Evolutionary conservation across 1,140 invertebrate species (phyloP).

Genomic region (Tribolium madens): DNA sequence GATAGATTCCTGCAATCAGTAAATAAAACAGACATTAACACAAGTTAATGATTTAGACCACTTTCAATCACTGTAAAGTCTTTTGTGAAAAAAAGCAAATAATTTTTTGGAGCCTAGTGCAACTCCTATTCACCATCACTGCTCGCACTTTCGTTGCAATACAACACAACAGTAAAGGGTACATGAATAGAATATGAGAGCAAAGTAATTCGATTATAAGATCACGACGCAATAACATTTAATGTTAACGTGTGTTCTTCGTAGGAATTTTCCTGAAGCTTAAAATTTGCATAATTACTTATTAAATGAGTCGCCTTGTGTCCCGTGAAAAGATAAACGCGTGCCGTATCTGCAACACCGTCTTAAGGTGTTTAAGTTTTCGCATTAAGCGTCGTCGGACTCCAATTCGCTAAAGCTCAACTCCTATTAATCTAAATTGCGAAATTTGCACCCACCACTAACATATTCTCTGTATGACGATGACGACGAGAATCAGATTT

Average conservation of each 20-base stretch:
- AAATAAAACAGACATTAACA: not conserved
- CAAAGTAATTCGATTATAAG: conserved; percentile 41
- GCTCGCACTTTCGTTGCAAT: conserved; percentile 4
- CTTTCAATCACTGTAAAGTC: not conserved
- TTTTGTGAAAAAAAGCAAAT: not conserved
- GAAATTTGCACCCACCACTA: conserved; percentile 21
- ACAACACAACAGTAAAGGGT: conserved; percentile 22
- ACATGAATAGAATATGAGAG: conserved; percentile 32
- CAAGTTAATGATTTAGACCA: not conserved
- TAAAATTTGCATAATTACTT: conserved; percentile 52
- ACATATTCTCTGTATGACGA: conserved; percentile 35
- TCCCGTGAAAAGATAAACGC: conserved; percentile 43
- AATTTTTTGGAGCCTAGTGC: too few species aligned
- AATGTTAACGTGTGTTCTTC: conserved; percentile 48
- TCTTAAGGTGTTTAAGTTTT: conserved; percentile 46
- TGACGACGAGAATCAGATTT: not conserved
- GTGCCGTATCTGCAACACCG: conserved; percentile 43
- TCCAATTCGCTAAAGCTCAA: conserved; percentile 34
- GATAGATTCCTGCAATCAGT: not conserved
- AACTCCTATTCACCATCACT: too few species aligned
- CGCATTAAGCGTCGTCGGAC: conserved; percentile 38
- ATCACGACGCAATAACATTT: conserved; percentile 40
- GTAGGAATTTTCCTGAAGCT: conserved; percentile 48
- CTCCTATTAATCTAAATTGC: conserved; percentile 44
- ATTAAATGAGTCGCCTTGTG: conserved; percentile 45